These are phyloP conservation scores for Nephrotoma guestfalica DNA, from an alignment of 2,888 invertebrate genomes.

Conservation along the genomic window DNA sequence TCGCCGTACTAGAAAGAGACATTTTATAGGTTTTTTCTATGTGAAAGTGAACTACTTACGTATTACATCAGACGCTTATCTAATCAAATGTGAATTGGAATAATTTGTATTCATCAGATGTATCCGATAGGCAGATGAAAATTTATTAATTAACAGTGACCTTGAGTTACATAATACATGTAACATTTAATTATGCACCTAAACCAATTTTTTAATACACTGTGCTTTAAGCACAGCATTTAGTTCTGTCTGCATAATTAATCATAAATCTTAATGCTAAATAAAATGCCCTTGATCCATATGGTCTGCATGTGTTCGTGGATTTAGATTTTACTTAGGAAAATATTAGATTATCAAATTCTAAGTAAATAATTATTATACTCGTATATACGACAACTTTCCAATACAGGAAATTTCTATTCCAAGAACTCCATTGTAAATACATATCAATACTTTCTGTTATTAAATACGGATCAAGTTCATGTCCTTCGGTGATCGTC, in stretches of 20 bases:
- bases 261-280: not conserved
- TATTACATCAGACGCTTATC: not conserved
- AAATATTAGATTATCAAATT: not conserved
- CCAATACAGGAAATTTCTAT: not conserved
- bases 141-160: not conserved
- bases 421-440: not conserved
- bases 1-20: not conserved
- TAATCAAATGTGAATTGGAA: not conserved
- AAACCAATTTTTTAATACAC: not conserved
- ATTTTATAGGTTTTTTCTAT: not conserved
- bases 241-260: not conserved
- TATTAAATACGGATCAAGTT: not conserved
- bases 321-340: not conserved
- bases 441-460: not conserved
- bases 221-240: not conserved
- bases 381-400: not conserved
- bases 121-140: not conserved
- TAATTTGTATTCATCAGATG: not conserved
- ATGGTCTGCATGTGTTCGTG: not conserved
- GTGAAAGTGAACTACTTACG: not conserved
- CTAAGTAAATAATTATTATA: not conserved
- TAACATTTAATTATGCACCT: not conserved
- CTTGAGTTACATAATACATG: not conserved
- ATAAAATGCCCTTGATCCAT: not conserved
- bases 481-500: not conserved